Percentiles rank a stretch among this genome's conserved stretches.
Conservation (phyloP, 2,113 vertebrate species). For the Gnathonemus longibarbis region DNA sequence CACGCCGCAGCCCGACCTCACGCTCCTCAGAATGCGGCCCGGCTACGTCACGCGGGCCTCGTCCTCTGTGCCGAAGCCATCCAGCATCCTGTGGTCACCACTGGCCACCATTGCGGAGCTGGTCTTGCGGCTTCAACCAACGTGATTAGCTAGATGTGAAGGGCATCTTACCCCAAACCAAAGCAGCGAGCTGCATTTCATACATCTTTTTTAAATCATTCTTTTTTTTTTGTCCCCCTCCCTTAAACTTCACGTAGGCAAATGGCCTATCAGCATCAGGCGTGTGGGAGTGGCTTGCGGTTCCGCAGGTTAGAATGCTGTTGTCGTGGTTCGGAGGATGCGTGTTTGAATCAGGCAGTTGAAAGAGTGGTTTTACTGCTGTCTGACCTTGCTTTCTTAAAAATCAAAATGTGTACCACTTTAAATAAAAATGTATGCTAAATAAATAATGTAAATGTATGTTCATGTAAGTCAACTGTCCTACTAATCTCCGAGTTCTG, state of each 20-base stretch:
- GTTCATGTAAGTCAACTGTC: not conserved
- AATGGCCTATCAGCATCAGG: conserved; percentile 26
- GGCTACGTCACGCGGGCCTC: not conserved
- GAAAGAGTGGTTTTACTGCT: not conserved
- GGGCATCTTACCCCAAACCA: conserved; percentile 30
- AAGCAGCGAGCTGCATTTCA: conserved; percentile 29
- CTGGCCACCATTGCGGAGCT: not conserved
- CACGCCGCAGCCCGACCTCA: conserved; percentile 20
- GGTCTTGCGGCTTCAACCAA: not conserved
- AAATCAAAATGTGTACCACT: not conserved
- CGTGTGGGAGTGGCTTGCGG: not conserved
- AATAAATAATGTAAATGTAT: not conserved
- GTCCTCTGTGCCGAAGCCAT: not conserved
- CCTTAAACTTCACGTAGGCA: conserved; percentile 31
- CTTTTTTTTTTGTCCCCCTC: conserved; percentile 22
- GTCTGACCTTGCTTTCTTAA: not conserved
- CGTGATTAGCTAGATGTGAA: conserved; percentile 18
- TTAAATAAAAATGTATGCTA: not conserved
- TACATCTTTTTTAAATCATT: conserved; percentile 3
- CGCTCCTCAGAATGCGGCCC: not conserved
- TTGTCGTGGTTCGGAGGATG: not conserved
- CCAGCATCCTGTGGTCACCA: not conserved
- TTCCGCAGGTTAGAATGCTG: not conserved
- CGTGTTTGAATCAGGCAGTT: not conserved
- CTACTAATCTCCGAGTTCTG: conserved; percentile 26